A percentile compares a stretch with the other conserved stretches of the same genome.
Evolutionary conservation across 1,140 invertebrate species (phyloP).

Genomic region (Philotrypesis tridentata): DNA sequence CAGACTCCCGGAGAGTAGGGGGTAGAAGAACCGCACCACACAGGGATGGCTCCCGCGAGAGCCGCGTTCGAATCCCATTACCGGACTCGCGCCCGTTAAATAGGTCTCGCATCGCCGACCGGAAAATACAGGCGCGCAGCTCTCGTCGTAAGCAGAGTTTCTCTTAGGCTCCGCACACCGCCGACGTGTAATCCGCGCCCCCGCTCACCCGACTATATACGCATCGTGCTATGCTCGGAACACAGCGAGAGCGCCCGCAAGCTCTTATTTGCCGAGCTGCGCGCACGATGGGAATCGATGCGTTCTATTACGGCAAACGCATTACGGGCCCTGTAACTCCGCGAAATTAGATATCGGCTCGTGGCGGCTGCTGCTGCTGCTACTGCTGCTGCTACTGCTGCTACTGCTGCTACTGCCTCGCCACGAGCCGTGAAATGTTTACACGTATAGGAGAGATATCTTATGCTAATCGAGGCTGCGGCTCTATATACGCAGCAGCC

Average conservation of each 20-base stretch:
- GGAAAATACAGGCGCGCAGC: constrained; percentile 72
- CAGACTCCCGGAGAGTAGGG: not conserved
- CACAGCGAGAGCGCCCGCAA: constrained; percentile 49
- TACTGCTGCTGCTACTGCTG: not conserved
- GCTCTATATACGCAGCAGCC: not conserved
- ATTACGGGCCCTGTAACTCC: constrained; percentile 46
- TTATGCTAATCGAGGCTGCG: not conserved
- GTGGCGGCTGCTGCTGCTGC: not conserved
- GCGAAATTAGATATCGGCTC: constrained; percentile 51
- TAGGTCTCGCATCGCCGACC: constrained; percentile 75
- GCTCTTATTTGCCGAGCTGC: constrained; percentile 61
- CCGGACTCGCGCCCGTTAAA: constrained; percentile 75
- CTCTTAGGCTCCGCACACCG: not conserved
- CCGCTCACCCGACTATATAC: not conserved
- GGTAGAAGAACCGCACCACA: constrained; percentile 56
- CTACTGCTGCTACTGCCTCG: constrained; percentile 6
- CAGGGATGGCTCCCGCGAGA: constrained; percentile 68
- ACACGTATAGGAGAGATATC: not conserved
- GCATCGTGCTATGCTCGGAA: too few relatives aligned
- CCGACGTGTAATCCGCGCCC: not conserved
- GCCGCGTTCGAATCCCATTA: constrained; percentile 74
- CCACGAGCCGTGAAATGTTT: constrained; percentile 33
- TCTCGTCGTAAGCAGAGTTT: constrained; percentile 56
- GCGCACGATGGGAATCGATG: constrained; percentile 67
- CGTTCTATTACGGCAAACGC: constrained; percentile 33